Evolutionary conservation across 2,888 invertebrate species (phyloP).

Genomic region (Oasisia sp.): DNA sequence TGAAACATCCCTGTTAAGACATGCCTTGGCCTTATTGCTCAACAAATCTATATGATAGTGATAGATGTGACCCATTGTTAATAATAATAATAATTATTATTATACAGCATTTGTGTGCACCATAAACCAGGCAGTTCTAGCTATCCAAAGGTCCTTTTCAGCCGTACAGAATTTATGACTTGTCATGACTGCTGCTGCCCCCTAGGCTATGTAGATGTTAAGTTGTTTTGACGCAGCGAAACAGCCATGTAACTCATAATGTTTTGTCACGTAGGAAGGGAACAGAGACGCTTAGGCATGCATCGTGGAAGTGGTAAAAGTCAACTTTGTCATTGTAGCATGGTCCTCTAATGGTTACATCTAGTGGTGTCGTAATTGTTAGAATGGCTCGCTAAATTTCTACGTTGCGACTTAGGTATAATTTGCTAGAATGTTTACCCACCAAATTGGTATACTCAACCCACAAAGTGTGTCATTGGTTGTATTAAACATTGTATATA

Average conservation of each 20-base stretch:
- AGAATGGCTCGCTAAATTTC: not conserved
- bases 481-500: not conserved
- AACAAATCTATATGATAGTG: too few species aligned
- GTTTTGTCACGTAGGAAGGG: conserved; percentile 26
- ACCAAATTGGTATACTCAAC: not conserved
- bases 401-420: not conserved
- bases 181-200: not conserved
- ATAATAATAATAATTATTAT: too few species aligned
- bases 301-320: conserved; percentile 34
- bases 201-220: not conserved
- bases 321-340: conserved; percentile 22
- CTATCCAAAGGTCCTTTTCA: too few species aligned
- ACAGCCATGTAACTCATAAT: not conserved
- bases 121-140: too few species aligned
- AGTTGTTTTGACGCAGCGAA: not conserved
- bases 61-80: too few species aligned
- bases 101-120: too few species aligned
- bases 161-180: not conserved
- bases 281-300: conserved; percentile 29
- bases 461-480: not conserved
- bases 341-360: conserved; percentile 10
- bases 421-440: not conserved
- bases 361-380: not conserved
- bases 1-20: too few species aligned
- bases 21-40: too few species aligned